Evolutionary conservation across 53 echinoderm and acorn worm genomes (phyloP).

Genomic region (Hippasteria phrygiana): DNA sequence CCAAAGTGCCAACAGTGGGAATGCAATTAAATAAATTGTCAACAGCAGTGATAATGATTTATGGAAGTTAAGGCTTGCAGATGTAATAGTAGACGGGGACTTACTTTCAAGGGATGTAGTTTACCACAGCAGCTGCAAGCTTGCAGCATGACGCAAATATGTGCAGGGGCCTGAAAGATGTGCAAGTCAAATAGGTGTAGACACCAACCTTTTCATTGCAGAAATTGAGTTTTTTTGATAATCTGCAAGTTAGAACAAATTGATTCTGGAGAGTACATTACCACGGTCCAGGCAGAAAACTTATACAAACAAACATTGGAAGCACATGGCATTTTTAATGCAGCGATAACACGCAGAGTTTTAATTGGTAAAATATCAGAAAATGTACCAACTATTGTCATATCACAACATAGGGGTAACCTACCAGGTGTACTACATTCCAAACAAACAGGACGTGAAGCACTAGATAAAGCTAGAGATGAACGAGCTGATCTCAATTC

Average conservation of each 20-base stretch:
- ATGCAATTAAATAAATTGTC: neutral
- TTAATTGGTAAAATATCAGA: neutral
- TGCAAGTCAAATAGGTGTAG: neutral
- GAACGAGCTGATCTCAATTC: constrained; percentile 15
- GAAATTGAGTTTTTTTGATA: constrained; percentile 2
- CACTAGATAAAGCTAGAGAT: constrained; percentile 1
- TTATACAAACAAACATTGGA: constrained; percentile 2
- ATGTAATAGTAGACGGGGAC: neutral
- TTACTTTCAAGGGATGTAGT: neutral
- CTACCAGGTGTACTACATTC: neutral
- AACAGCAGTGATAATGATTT: neutral
- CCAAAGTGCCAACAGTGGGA: neutral
- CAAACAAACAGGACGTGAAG: neutral
- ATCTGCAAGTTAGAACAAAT: constrained; percentile 11
- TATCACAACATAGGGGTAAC: constrained; percentile 2
- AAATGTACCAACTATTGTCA: neutral
- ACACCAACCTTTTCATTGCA: neutral
- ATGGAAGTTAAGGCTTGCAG: neutral
- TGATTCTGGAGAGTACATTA: constrained; percentile 4
- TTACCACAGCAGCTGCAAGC: constrained; percentile 6
- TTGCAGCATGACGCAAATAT: neutral
- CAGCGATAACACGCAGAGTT: neutral
- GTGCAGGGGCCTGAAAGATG: neutral
- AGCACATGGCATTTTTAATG: neutral
- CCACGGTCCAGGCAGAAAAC: neutral